Base-by-base conservation (phyloP, 2,888 invertebrate species). In the Oasisia sp. region DNA sequence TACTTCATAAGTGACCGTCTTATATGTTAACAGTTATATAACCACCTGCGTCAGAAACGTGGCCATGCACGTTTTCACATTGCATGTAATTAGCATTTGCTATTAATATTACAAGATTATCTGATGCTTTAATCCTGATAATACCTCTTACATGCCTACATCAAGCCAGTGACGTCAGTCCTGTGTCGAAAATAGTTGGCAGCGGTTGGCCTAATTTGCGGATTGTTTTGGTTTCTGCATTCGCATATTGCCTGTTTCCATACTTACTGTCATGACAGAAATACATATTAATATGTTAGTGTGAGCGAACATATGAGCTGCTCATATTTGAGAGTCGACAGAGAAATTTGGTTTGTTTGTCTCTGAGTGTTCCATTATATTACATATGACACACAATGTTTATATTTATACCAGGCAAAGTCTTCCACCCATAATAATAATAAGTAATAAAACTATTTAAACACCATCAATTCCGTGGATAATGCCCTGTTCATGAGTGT, bases 21-120 rank as follows among this genome's bases (percentile, higher is more conserved):
- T 7, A 74, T 19, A 7, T 74, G 27, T 74, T 74, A 74, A 50
- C 9, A 38, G 38, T 38, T 38, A 14, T 50, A 8, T 50, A 9
- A 50, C 9, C 74, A 74, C 27, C 74, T 74, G 19, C 74, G n/a
- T n/a, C 74, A 27, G 74, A 19, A n/a, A 74, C 74, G 27, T 7
- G 19, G 74, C 74, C 27, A 27, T 27, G 74, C 74, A 74, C 14
- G 27, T n/a, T 19, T 14, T 74, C 74, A 74, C 74, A 27, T 90
- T 7, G 32, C 90, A 32, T 90, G 38, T 90, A 74, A 74, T 74
- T 74, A 74, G 74, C 74, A 19, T 74, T 74, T 74, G 74, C 74
- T 74, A 74, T 74, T 74, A 74, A 74, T 74, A 74, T 74, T 74
- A 74, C 74, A 27, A 27, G 74, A 74, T 74, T 74, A 74, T n/a